Base-by-base conservation (phyloP, 1,140 invertebrate species). In the Orchestia grillus region DNA sequence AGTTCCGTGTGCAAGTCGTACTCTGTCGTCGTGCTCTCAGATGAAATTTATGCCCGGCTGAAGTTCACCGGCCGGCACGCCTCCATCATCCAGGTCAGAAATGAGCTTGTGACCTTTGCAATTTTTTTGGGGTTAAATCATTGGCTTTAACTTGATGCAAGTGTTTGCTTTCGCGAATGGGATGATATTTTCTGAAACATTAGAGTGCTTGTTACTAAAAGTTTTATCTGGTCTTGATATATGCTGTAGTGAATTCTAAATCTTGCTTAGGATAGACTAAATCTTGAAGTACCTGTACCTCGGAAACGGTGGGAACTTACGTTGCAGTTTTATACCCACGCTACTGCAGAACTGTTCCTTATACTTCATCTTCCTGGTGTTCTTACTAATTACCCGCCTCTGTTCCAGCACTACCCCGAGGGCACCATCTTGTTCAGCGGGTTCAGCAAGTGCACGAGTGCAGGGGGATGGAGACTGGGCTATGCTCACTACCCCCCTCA, bases 401-500 rank as follows among this genome's bases (percentile, higher is more conserved):
- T n/a, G 28, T 90, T 40, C 1, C 96, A 97, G 96, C 77, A 96
- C 87, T 97, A 96, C 44, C 96, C 96, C 0, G 96, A 97, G 95
- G 96, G 96, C 44, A 97, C 96, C 57, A 97, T 97, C 40, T 77
- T 97, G 42, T 96, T 95, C 40, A 96, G 77, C 23, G 96, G 96
- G 44, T 97, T 97, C 94, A 96, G 96, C 44, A 97, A 97, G 96
- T 97, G 96, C 96, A 96, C 96, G 47, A 96, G 95, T 57, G 96
- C 96, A n/a, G 96, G 96, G 6, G 96, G 96, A 28, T 97, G 96
- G 96, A 96, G 96, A 77, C 87, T 97, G 28, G 96, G 96, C 0
- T 97, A 97, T 96, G 96, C 96, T 42, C 96, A 96, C 96, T 96
- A 96, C 87, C 96, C 96, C 0, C 16, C 90, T 57, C 36, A 87